Conservation (phyloP, 2,888 invertebrate genomes). For the Siphonodentalium dalli region DNA sequence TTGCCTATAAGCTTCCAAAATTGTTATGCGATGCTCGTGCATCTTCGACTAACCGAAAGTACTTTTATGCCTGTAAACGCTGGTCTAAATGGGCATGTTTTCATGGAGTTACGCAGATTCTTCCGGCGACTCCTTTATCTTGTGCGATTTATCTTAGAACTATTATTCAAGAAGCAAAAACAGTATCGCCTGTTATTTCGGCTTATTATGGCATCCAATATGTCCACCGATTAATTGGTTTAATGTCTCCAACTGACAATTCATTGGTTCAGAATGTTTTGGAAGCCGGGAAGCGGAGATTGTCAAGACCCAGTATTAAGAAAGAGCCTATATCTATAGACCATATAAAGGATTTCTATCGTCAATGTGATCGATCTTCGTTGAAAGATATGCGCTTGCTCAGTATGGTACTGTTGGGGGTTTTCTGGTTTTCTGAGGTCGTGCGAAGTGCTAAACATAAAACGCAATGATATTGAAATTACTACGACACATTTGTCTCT, state of each 20-base stretch:
- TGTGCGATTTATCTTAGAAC: constrained; percentile 5
- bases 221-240: constrained; percentile 2
- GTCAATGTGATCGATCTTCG: too few relatives aligned
- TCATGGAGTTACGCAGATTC: background rate
- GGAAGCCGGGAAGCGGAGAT: constrained; percentile 3
- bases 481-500: constrained; percentile 8
- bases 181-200: background rate
- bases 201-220: constrained; percentile 14
- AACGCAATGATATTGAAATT: constrained; percentile 7
- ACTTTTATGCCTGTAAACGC: too few relatives aligned
- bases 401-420: too few relatives aligned
- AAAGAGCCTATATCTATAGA: constrained; percentile 11
- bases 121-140: constrained; percentile 7
- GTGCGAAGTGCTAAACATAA: constrained; percentile 12
- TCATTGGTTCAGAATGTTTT: constrained; percentile 3
- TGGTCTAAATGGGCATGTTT: too few relatives aligned
- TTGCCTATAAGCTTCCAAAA: too few relatives aligned
- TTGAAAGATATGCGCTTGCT: too few relatives aligned
- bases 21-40: too few relatives aligned
- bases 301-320: background rate
- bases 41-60: too few relatives aligned
- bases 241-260: constrained; percentile 4
- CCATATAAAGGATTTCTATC: background rate
- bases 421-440: constrained; percentile 18
- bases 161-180: constrained; percentile 7